These are phyloP conservation scores for Chionodraco myersi DNA, from an alignment of 2,113 vertebrate species.

Conservation along the genomic window DNA sequence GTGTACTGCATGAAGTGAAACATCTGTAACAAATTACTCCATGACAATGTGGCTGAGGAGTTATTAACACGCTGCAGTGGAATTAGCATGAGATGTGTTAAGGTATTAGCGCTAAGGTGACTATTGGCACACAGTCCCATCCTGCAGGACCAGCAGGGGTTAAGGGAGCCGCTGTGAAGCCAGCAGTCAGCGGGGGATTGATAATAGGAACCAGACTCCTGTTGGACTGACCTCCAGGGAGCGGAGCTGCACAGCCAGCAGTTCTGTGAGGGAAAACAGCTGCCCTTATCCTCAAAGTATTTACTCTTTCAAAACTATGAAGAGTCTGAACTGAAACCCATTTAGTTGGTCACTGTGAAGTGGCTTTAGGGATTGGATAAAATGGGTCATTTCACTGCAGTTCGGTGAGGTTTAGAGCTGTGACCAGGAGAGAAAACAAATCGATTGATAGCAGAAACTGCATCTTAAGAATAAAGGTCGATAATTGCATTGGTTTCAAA, in stretches of 20 bases:
- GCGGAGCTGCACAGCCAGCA: conserved; percentile 70
- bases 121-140: conserved; percentile 36
- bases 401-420: background rate
- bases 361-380: background rate
- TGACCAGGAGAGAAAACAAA: background rate
- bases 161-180: conserved; percentile 53
- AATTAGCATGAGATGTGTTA: conserved; percentile 33
- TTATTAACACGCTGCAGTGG: conserved; percentile 23
- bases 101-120: conserved; percentile 53
- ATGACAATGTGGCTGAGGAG: conserved; percentile 14
- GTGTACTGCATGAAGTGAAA: conserved; percentile 16
- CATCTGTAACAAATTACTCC: conserved; percentile 39
- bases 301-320: conserved; percentile 53
- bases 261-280: conserved; percentile 75
- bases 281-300: conserved; percentile 65
- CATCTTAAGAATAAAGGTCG: background rate
- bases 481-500: background rate
- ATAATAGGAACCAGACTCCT: conserved; percentile 80
- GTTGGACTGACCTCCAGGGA: conserved; percentile 74
- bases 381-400: conserved; percentile 2
- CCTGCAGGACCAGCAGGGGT: conserved; percentile 56
- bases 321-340: conserved; percentile 23
- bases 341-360: conserved; percentile 37
- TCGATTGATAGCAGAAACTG: background rate
- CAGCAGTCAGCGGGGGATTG: conserved; percentile 73